phyloP scores from a whole-genome alignment of 2,888 invertebrate species.

The Alitta virens region DNA sequence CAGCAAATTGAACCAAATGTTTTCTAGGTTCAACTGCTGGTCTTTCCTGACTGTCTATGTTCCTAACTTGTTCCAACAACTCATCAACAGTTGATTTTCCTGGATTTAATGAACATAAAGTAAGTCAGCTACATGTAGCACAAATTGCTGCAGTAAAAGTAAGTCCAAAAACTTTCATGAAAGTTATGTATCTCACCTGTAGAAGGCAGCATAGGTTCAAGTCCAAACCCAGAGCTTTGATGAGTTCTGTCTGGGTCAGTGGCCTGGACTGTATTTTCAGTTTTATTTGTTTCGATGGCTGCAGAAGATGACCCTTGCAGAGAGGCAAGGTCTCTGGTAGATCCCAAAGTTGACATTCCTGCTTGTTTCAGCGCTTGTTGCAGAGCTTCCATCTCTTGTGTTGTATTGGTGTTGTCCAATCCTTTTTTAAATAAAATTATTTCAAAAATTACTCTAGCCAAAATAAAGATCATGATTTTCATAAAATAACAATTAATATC shows the following conservation, averaged over 20 bases:
- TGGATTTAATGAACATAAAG: no score
- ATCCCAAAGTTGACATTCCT: slow-evolving; percentile 36
- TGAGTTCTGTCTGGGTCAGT: neutral
- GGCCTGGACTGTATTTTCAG: neutral
- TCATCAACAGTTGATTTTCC: no score
- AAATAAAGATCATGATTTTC: no score
- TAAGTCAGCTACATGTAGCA: no score
- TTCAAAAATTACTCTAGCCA: no score
- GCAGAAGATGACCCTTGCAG: slow-evolving; percentile 1
- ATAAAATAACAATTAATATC: no score
- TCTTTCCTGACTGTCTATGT: no score
- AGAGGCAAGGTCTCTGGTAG: slow-evolving; percentile 12
- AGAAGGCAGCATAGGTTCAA: neutral
- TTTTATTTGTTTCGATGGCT: neutral
- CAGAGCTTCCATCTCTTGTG: slow-evolving; percentile 48
- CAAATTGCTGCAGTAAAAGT: no score
- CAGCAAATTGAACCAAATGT: no score
- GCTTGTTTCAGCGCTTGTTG: slow-evolving; percentile 45
- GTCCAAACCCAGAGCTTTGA: neutral
- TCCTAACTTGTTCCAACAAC: no score
- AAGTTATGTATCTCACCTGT: neutral
- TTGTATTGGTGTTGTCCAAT: slow-evolving; percentile 41
- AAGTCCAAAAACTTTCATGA: no score
- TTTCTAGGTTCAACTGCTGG: no score
- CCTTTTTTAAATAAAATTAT: neutral